These are phyloP conservation scores for Calameuta filiformis DNA, from an alignment of 2,888 invertebrate species.

Conservation along the genomic window DNA sequence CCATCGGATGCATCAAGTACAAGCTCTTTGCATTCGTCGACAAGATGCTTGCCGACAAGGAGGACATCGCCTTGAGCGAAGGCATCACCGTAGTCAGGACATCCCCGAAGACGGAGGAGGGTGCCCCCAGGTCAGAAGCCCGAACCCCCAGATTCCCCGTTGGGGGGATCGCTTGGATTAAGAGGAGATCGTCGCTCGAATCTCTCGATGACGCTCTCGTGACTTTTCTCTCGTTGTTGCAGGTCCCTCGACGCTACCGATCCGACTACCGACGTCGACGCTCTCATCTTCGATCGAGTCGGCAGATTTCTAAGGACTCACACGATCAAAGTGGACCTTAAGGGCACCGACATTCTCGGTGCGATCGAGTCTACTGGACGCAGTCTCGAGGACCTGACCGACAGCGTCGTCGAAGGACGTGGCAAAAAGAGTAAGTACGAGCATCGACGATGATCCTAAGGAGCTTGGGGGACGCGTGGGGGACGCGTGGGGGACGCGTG, in stretches of 20 bases:
- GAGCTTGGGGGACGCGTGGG: too few relatives aligned
- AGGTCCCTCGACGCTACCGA: slow-evolving; percentile 65
- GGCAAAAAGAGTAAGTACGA: slow-evolving; percentile 79
- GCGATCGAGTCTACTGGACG: slow-evolving; percentile 84
- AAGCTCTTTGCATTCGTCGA: slow-evolving; percentile 89
- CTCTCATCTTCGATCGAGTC: slow-evolving; percentile 75
- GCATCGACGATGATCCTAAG: background rate
- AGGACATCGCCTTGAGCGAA: slow-evolving; percentile 82
- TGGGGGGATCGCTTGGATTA: too few relatives aligned
- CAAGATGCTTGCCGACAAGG: slow-evolving; percentile 84
- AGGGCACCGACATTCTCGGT: slow-evolving; percentile 85
- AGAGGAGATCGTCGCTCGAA: too few relatives aligned
- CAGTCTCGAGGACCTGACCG: slow-evolving; percentile 74
- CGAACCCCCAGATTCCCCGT: too few relatives aligned
- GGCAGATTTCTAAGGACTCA: slow-evolving; percentile 83
- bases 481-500: too few relatives aligned
- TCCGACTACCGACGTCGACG: slow-evolving; percentile 71
- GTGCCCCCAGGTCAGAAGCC: slow-evolving; percentile 76
- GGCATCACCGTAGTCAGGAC: slow-evolving; percentile 87
- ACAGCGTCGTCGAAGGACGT: slow-evolving; percentile 75
- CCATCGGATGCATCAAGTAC: slow-evolving; percentile 86
- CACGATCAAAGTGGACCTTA: slow-evolving; percentile 85
- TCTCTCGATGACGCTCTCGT: too few relatives aligned
- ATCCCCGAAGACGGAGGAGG: slow-evolving; percentile 75
- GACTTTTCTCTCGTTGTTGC: slow-evolving; percentile 5